Percentiles rank a stretch among this genome's conserved stretches.
Evolutionary conservation across 2,113 vertebrate genomes (phyloP).

Genomic region (Cyprinus carpio): DNA sequence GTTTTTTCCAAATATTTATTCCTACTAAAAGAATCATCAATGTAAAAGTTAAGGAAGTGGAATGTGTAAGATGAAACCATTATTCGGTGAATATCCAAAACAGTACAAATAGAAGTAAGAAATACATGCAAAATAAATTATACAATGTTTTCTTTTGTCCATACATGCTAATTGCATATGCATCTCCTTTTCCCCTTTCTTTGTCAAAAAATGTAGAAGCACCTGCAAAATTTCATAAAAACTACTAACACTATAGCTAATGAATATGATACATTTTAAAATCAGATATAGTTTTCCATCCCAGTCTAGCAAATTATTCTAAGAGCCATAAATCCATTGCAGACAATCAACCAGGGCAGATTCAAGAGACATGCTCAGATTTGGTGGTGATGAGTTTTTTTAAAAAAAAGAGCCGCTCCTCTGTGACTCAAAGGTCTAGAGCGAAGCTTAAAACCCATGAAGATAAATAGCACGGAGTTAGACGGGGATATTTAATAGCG

Average conservation of each 20-base stretch:
- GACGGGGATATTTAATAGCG: slow-evolving; percentile 62
- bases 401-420: slow-evolving; percentile 27
- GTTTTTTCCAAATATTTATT: not conserved
- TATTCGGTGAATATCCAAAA: not conserved
- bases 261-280: not conserved
- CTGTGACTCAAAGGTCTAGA: slow-evolving; percentile 58
- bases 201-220: not conserved
- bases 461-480: slow-evolving; percentile 67
- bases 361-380: slow-evolving; percentile 40
- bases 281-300: not conserved
- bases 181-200: not conserved
- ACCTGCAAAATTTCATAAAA: not conserved
- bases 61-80: not conserved
- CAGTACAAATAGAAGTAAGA: not conserved
- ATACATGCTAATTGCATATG: not conserved
- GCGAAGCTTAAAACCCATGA: slow-evolving; percentile 64
- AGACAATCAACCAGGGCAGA: slow-evolving; percentile 21
- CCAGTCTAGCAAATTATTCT: not conserved
- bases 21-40: not conserved
- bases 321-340: not conserved
- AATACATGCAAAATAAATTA: not conserved
- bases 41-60: not conserved
- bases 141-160: not conserved
- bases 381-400: slow-evolving; percentile 43
- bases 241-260: not conserved